These are phyloP conservation scores for Blomia tropicalis DNA, from an alignment of 2,888 invertebrate species.

Conservation along the genomic window DNA sequence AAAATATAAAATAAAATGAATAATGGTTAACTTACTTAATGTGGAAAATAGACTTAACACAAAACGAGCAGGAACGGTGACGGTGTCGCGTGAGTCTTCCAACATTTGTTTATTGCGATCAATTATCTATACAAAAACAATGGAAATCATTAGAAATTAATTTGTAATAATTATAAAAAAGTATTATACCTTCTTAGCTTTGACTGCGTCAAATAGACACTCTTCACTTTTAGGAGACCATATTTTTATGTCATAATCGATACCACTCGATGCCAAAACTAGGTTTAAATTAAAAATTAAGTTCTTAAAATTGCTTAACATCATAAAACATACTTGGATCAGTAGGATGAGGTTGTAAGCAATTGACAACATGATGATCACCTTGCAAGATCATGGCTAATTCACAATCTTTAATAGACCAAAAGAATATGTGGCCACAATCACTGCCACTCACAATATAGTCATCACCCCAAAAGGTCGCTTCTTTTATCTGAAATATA, in stretches of 20 bases:
- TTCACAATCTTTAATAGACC: conserved; percentile 54
- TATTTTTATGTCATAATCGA: conserved; percentile 67
- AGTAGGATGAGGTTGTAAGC: conserved; percentile 63
- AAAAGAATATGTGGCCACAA: conserved; percentile 69
- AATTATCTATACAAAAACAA: conserved; percentile 45
- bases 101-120: conserved; percentile 63
- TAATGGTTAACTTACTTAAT: neutral
- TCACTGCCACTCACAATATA: conserved; percentile 73
- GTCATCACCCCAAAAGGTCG: conserved; percentile 63
- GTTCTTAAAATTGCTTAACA: conserved; percentile 14
- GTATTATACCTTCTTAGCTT: conserved; percentile 47
- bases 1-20: neutral
- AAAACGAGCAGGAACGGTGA: conserved; percentile 69
- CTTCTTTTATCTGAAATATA: conserved; percentile 62
- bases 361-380: conserved; percentile 64
- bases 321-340: conserved; percentile 40
- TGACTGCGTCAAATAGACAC: conserved; percentile 45
- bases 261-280: conserved; percentile 61
- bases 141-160: conserved; percentile 20
- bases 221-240: conserved; percentile 56
- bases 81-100: conserved; percentile 67
- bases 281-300: conserved; percentile 30
- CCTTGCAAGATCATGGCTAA: conserved; percentile 59
- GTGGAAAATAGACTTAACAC: conserved; percentile 45
- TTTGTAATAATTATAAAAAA: conserved; percentile 13